Conservation (phyloP, 2,888 invertebrate genomes). For the Cephus rjabovi region DNA sequence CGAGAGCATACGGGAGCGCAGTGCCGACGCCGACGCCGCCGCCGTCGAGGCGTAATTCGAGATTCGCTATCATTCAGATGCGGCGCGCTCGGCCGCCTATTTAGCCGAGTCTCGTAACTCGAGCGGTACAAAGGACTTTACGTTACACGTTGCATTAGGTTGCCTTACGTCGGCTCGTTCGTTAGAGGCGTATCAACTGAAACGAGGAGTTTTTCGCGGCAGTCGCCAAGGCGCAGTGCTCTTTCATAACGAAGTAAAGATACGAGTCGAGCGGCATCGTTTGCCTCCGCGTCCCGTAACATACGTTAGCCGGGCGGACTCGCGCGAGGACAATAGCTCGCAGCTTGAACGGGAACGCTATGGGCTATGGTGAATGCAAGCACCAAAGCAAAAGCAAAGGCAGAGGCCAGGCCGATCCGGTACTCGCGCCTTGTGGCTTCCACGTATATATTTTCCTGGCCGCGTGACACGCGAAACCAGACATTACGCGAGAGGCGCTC, state of each 20-base stretch:
- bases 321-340: not conserved
- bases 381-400: not conserved
- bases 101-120: not conserved
- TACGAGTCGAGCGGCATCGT: slow-evolving; percentile 12
- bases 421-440: not conserved
- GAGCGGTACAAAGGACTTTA: not conserved
- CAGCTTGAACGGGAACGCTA: not conserved
- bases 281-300: not conserved
- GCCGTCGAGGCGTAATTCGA: not conserved
- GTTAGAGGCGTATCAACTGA: not conserved
- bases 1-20: not conserved
- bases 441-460: not conserved
- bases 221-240: not conserved
- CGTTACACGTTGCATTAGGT: not conserved
- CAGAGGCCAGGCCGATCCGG: not conserved
- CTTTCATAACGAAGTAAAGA: slow-evolving; percentile 21
- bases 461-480: slow-evolving; percentile 1
- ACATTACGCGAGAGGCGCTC: not conserved
- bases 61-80: not conserved
- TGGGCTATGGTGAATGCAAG: not conserved
- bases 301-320: not conserved
- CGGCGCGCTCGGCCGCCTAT: not conserved
- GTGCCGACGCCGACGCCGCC: not conserved
- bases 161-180: not conserved
- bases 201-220: not conserved